Evolutionary conservation across 1,140 invertebrate genomes (phyloP), one percentile per base, ranked within the genome.

Genomic region (Drosophila sucinea): DNA sequence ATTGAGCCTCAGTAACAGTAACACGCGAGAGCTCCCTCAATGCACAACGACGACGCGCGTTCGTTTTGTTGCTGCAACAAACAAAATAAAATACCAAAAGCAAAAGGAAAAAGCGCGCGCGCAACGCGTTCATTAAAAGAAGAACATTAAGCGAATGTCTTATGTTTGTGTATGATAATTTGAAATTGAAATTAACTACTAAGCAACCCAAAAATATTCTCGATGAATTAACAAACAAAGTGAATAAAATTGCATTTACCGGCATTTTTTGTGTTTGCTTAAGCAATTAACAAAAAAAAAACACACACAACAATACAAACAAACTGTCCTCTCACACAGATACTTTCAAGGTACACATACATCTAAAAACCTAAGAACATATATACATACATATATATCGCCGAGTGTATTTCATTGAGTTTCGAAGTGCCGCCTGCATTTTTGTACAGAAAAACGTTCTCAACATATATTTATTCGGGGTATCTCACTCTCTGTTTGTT

Each of bases 1-100:
- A 78, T 57, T 74, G 77, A 81, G 81, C 68, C 74, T 85, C 81
- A 85, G 81, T 81, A 85, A 85, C 81, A 85, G 81, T 81, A 85
- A 85, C 77, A 81, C 81, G 82, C 81, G 81, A 85, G 70, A 81
- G 77, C 74, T 79, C 71, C 73, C 62, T 73, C 71, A 78, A 60
- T 70, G 66, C 75, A 78, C 33, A 74, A 73, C 69, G 66, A 67
- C 51, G 70, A 44, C 33, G 30, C 51, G 33, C 63, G 47, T 30
- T 60, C 8, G 35, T 30, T 30, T 30, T 38, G 35, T 38, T 38
- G 35, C 64, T 11, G 10, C 41, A 23, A 40, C 7, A 60, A 29
- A 56, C 62, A 32, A 30, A 55, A 10, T 35, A 29, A 62, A 73
- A 38, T 17, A 51, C 17, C 17, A 60, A 73, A 51, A 69, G 32